phyloP scores from a whole-genome alignment of 2,113 vertebrate genomes.

The Psittacula cyanocephala region DNA sequence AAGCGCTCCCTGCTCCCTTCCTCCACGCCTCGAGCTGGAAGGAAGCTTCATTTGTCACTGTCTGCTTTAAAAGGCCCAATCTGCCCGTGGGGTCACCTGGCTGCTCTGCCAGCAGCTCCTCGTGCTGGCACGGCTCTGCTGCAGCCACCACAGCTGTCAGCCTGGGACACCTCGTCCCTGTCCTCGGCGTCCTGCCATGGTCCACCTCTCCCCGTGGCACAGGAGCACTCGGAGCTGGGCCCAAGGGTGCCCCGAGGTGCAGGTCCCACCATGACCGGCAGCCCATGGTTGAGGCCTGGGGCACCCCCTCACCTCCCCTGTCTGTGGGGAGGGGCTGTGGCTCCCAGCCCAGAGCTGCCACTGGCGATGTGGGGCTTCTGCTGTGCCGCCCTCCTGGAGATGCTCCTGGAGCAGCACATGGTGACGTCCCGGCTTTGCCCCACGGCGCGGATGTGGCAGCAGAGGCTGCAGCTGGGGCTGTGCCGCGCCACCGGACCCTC shows the following conservation, averaged over 20 bases:
- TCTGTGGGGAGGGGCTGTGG: fast-evolving
- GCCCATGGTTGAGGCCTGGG: fast-evolving
- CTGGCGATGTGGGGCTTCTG: fast-evolving
- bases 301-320: background rate
- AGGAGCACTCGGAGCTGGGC: fast-evolving
- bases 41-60: constrained; percentile 55
- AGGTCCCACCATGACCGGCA: background rate
- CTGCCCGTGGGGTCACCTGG: constrained; percentile 25
- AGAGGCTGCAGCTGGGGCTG: background rate
- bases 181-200: background rate
- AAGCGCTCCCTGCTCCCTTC: background rate
- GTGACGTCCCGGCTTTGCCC: background rate
- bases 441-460: fast-evolving
- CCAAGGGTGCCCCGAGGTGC: background rate
- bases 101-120: constrained; percentile 18
- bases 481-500: background rate
- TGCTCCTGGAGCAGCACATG: fast-evolving
- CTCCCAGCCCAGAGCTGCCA: background rate
- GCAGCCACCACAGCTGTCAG: background rate
- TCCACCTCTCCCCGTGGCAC: fast-evolving
- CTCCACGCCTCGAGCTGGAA: background rate
- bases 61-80: constrained; percentile 63
- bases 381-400: background rate
- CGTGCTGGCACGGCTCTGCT: background rate
- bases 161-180: background rate